Evolutionary conservation across 2,888 invertebrate genomes (phyloP), one percentile per base, ranked within the genome.

Genomic region (Conops quadrifasciatus): DNA sequence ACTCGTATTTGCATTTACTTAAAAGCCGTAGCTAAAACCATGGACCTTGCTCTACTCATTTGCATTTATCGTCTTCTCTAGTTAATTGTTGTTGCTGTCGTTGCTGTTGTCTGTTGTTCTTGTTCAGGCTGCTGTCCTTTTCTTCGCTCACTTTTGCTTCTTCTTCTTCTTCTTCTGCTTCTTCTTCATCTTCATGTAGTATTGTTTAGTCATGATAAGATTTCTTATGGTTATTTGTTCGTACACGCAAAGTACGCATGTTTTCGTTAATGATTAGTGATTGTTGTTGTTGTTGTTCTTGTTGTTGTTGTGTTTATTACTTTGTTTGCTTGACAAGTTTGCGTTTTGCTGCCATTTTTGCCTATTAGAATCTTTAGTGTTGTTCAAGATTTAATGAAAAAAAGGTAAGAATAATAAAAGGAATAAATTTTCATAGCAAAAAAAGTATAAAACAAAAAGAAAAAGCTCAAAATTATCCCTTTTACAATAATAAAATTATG

Each of bases 181-280:
- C 13, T 49, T 49, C 5, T n/a, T 49, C 4, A 49, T 1, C 19
- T 49, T 13, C 19, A 11, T 49, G 16, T 49, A n/a, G 5, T 49
- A 19, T 49, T 11, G 0, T 49, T 49, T 49, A n/a, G 5, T 49
- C 16, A n/a, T 49, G 49, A 19, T 19, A 3, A 49, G 2, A 75
- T 72, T 73, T 74, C 75, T 74, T 73, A 76, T 76, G 73, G 73
- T 75, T 76, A 75, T 76, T 76, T 78, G 76, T 76, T 75, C 58
- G 69, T 71, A 75, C 76, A 75, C 75, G 75, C 76, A 75, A 67
- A 73, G 76, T 83, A 83, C 83, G 81, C 83, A 83, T 83, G 82
- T 81, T 81, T 66, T 80, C 65, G 64, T 64, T 62, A 70, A 72
- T 67, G 70, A 70, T 70, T 71, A 62, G 63, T 56, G 53, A 63